phyloP scores from a whole-genome alignment of 1,140 invertebrate genomes.

The Procambarus virginalis region DNA sequence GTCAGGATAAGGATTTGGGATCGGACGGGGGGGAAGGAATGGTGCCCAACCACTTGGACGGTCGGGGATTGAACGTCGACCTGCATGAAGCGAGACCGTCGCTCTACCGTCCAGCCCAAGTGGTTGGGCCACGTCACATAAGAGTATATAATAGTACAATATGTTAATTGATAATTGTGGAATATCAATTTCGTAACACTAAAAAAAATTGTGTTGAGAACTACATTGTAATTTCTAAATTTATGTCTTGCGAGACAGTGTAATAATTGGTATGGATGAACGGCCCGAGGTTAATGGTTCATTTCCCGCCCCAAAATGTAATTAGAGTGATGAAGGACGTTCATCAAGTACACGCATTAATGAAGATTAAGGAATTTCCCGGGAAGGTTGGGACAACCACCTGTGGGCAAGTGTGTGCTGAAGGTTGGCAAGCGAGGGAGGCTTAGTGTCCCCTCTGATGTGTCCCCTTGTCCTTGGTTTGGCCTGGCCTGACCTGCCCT shows the following conservation, averaged over 20 bases:
- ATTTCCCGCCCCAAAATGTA: conserved; percentile 28
- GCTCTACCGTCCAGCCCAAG: too few relatives aligned
- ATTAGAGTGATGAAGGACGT: conserved; percentile 37
- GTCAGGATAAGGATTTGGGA: too few relatives aligned
- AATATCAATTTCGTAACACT: too few relatives aligned
- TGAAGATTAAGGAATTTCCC: conserved; percentile 3
- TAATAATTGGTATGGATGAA: conserved; percentile 20
- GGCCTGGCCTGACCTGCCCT: conserved; percentile 61
- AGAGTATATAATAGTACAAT: too few relatives aligned
- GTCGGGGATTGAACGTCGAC: too few relatives aligned
- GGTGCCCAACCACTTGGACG: too few relatives aligned
- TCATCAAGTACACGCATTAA: conserved; percentile 31
- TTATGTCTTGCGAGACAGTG: neutral
- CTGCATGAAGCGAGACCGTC: too few relatives aligned
- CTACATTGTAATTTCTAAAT: neutral
- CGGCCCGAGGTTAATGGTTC: conserved; percentile 2
- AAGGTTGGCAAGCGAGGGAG: conserved; percentile 2
- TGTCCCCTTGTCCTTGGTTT: conserved; percentile 24
- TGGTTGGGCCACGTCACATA: too few relatives aligned
- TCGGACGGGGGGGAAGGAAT: too few relatives aligned
- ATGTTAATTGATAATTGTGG: too few relatives aligned
- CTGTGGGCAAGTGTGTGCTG: neutral
- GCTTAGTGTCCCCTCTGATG: conserved; percentile 10
- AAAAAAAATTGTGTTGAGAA: too few relatives aligned
- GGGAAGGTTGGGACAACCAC: neutral